Base-by-base conservation (phyloP, 2,888 invertebrate species). In the Frankliniella intonsa region DNA sequence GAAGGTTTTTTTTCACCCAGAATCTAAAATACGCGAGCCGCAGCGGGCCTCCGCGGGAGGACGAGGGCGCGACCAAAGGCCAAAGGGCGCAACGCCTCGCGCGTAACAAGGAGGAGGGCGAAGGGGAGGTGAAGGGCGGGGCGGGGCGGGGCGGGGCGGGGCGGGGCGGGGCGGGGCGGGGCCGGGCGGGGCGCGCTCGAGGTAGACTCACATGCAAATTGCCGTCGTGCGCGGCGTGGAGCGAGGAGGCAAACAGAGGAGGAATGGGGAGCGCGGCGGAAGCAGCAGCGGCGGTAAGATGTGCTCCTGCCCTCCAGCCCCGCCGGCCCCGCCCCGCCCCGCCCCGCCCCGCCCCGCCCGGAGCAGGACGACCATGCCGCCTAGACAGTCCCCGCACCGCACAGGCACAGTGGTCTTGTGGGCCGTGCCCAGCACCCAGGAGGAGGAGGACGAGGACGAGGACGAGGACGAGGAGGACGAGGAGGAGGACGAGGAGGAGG, bases 141-240 rank as follows among this genome's bases (percentile, higher is more conserved):
- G 10, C 51, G 51, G 12, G 51, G 51, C 12, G 12, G 51, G 51
- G 12, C n/a, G 51, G 51, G 51, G 51, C 9, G 51, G 51, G 51
- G 51, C 9, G 55, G 55, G 55, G 55, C 55, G 55, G 55, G n/a
- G n/a, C n/a, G n/a, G n/a, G n/a, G n/a, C n/a, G n/a, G n/a, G 51
- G 9, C 51, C 51, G 9, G 51, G 51, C 51, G 55, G 17, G 17
- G 11, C 22, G 69, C 9, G n/a, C 69, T 69, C 22, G 69, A 22
- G 11, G 69, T 69, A 22, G 8, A 69, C 69, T 69, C 69, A 22
- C 69, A 69, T 69, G 69, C 69, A 69, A 69, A 69, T 69, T 22
- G 69, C n/a, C 69, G 17, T n/a, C n/a, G 19, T 11, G 69, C 62
- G 62, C 17, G 0, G 62, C 0, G 62, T 2, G 14, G 12, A 8